Conservation (phyloP, 2,113 vertebrate species). For the Lepus europaeus region DNA sequence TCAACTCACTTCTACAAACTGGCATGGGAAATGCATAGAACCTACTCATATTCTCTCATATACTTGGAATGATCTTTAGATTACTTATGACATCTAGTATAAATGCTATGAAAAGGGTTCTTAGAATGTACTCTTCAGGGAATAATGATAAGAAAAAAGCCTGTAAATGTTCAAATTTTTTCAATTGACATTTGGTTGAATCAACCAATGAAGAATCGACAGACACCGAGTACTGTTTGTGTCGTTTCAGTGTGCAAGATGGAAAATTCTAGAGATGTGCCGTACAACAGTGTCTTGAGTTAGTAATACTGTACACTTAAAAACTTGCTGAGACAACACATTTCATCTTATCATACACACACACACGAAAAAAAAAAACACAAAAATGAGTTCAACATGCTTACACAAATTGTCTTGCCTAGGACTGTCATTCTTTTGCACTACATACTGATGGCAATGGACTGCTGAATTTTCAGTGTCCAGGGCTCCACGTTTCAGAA, state of each 20-base stretch:
- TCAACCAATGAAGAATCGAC: no score
- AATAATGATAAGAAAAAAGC: no score
- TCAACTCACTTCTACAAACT: no score
- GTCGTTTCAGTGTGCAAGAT: background rate
- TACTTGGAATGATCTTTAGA: no score
- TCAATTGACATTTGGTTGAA: no score
- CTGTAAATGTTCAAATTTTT: no score
- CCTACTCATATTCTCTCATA: no score
- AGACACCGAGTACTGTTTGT: no score
- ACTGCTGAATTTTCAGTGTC: background rate
- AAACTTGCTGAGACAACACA: background rate
- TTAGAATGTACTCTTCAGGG: no score
- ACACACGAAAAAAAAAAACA: background rate
- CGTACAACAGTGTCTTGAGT: background rate
- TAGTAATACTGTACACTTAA: background rate
- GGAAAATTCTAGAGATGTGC: background rate
- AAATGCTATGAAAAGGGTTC: no score
- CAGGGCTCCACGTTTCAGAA: background rate
- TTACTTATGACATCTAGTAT: no score
- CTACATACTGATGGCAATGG: background rate
- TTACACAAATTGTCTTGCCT: background rate
- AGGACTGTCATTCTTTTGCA: background rate
- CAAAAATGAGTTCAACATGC: conserved; percentile 5
- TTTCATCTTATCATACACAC: background rate
- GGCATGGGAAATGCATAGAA: no score